Evolutionary conservation across 1,140 invertebrate species (phyloP).

Genomic region (Solenopsis fugax): DNA sequence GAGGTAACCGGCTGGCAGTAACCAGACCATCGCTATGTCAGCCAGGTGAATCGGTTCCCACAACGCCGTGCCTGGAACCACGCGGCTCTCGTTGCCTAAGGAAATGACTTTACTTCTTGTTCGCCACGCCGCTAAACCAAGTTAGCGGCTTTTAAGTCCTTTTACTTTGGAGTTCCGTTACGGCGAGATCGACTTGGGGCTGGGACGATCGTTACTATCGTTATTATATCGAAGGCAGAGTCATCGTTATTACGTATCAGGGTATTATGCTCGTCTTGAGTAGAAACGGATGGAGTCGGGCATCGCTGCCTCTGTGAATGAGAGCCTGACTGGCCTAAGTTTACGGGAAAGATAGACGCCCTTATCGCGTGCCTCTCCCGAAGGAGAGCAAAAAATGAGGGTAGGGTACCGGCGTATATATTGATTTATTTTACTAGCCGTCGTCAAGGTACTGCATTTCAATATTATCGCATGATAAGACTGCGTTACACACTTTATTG

Average conservation of each 20-base stretch:
- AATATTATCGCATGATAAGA: constrained; percentile 84
- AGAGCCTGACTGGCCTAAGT: neutral
- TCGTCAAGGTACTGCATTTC: constrained; percentile 84
- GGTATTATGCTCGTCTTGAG: neutral
- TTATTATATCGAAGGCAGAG: neutral
- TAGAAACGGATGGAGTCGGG: neutral
- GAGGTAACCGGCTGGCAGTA: constrained; percentile 41
- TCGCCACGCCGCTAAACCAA: constrained; percentile 44
- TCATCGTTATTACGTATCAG: neutral
- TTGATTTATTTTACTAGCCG: constrained; percentile 82
- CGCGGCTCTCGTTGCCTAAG: constrained; percentile 76
- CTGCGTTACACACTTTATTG: constrained; percentile 77
- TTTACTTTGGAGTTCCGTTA: constrained; percentile 32
- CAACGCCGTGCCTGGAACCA: constrained; percentile 81
- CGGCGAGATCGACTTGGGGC: neutral
- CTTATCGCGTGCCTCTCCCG: constrained; percentile 71
- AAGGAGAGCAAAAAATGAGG: constrained; percentile 64
- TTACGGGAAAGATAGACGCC: constrained; percentile 65
- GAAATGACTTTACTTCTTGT: constrained; percentile 78
- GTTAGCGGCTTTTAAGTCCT: constrained; percentile 47
- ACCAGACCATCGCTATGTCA: constrained; percentile 77
- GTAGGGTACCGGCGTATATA: constrained; percentile 76
- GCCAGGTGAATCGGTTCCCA: constrained; percentile 83
- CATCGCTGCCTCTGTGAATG: constrained; percentile 14
- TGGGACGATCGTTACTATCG: neutral